phyloP scores from a whole-genome alignment of 2,113 vertebrate species.

The Clarias magur region DNA sequence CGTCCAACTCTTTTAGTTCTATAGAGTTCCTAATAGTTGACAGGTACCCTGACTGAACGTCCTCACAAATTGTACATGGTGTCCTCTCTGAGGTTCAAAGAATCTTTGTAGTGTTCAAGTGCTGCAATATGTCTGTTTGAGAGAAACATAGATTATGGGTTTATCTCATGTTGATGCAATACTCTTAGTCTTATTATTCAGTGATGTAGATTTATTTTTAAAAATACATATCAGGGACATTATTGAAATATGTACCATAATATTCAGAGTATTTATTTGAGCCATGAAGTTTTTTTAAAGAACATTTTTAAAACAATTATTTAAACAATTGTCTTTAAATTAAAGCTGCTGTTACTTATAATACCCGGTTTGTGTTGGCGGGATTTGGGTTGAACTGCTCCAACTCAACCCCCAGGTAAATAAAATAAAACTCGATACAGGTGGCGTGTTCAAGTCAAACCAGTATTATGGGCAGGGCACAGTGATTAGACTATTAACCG shows the following conservation, averaged over 20 bases:
- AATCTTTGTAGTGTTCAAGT: neutral
- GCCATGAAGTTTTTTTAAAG: neutral
- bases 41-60: constrained; percentile 7
- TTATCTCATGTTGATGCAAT: neutral
- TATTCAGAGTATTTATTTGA: neutral
- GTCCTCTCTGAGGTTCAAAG: neutral
- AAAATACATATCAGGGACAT: neutral
- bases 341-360: neutral
- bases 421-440: too few species aligned
- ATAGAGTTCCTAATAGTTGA: neutral
- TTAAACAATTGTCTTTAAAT: neutral
- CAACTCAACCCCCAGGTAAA: neutral
- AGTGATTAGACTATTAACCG: too few species aligned
- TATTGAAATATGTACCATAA: neutral
- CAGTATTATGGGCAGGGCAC: too few species aligned
- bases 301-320: neutral
- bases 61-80: neutral
- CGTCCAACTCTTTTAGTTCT: constrained; percentile 15
- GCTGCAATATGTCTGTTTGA: neutral
- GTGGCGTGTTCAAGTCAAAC: too few species aligned
- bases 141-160: too few species aligned
- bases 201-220: neutral
- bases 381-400: neutral
- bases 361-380: neutral
- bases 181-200: neutral